A percentile compares a stretch with the other conserved stretches of the same genome.
phyloP scores from a whole-genome alignment of 2,113 vertebrate species.

The Gobiocypris rarus region DNA sequence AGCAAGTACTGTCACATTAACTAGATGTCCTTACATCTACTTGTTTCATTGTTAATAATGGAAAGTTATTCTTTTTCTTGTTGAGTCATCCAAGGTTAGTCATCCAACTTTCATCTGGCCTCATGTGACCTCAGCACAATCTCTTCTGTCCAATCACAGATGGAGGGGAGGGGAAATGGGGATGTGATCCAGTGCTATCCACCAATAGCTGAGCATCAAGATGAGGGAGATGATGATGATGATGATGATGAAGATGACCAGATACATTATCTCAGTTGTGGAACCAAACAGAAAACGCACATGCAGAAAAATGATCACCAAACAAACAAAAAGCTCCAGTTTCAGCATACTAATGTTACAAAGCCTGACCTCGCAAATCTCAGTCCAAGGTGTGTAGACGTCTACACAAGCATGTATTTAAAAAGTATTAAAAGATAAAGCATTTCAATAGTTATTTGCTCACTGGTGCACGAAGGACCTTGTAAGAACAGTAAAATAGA shows the following conservation, averaged over 20 bases:
- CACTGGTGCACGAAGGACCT: not conserved
- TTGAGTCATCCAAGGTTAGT: slow-evolving; percentile 9
- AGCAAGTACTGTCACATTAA: slow-evolving; percentile 10
- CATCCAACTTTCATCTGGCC: not conserved
- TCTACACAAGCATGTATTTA: slow-evolving; percentile 25
- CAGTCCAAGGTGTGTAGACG: slow-evolving; percentile 72
- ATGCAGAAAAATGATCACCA: slow-evolving; percentile 10
- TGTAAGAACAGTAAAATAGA: not conserved
- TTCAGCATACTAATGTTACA: slow-evolving; percentile 65
- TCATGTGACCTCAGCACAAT: not conserved
- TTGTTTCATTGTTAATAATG: not conserved
- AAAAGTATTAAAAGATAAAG: not conserved
- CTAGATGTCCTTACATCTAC: not conserved
- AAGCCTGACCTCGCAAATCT: slow-evolving; percentile 72
- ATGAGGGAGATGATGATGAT: slow-evolving; percentile 35
- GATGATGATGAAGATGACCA: slow-evolving; percentile 39
- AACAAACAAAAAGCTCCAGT: slow-evolving; percentile 53
- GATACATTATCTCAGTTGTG: slow-evolving; percentile 26
- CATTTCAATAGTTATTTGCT: slow-evolving; percentile 18
- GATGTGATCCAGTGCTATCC: slow-evolving; percentile 48
- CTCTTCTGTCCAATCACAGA: slow-evolving; percentile 23
- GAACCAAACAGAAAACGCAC: slow-evolving; percentile 27
- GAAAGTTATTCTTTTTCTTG: not conserved
- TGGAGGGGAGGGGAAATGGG: slow-evolving; percentile 50
- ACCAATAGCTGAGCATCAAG: slow-evolving; percentile 43